Base-by-base conservation (phyloP, 1,140 invertebrate genomes). In the Lordiphosa stackelbergi region DNA sequence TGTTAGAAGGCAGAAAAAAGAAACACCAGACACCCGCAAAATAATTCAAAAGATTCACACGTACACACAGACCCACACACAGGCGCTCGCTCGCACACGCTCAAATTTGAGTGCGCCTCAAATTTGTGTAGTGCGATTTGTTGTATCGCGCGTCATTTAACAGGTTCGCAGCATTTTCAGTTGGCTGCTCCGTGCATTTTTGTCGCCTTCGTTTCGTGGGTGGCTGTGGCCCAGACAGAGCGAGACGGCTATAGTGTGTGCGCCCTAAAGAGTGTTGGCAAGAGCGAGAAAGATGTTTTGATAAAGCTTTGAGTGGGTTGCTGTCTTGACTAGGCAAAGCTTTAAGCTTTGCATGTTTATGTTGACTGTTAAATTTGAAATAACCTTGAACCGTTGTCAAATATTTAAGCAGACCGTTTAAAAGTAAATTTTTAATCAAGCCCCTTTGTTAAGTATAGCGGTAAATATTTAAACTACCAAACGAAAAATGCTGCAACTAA, bases 81-180 rank as follows among this genome's bases (percentile, higher is more conserved):
- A 16, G 11, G 36, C 13, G 37, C 34, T 10, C 51, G 19, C 53
- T 45, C 41, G 31, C 6, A 7, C 48, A 42, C 53, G 24, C 11
- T 8, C 11, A 28, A 53, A 31, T 34, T 49, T 34, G 43, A 35
- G 19, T 78, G 73, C 49, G 34, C 58, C 41, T 70, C 38, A 58
- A 60, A 81, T 68, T 79, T 81, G 75, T 79, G 68, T 71, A 73
- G 74, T 79, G 70, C 74, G 74, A 77, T 77, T 77, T 81, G 77
- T 81, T 81, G 75, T 81, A 81, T 81, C 75, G 75, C 75, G 75
- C 75, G 75, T 81, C 77, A 81, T 59, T 83, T 83, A 83, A 46
- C 57, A 81, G 77, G 77, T 41, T 41, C 58, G 0, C 77, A 81
- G 71, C 19, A 34, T 22, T 64, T 71, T 55, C 4, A 72, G 73